Evolutionary conservation across 2,888 invertebrate genomes (phyloP).

Genomic region (Tupiocoris notatus): DNA sequence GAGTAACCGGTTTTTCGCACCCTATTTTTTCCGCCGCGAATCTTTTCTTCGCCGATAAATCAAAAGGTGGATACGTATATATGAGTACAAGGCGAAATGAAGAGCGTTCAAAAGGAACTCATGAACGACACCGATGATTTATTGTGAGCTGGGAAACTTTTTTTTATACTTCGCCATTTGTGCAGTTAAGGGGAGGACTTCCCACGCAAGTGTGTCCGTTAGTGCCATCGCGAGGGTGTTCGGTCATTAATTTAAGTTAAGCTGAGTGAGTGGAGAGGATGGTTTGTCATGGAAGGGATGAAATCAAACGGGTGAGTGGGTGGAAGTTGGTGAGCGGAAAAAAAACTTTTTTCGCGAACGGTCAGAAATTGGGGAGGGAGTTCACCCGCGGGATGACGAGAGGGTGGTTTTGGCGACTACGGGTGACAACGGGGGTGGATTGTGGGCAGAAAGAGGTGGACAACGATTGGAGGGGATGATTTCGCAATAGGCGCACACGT

Average conservation of each 20-base stretch:
- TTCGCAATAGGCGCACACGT: conserved; percentile 31
- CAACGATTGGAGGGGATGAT: conserved; percentile 40
- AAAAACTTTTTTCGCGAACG: conserved; percentile 41
- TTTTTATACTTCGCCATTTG: conserved; percentile 6
- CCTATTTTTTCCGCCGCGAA: too few relatives aligned
- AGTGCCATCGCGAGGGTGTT: conserved; percentile 36
- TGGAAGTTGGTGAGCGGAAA: conserved; percentile 10
- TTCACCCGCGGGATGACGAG: background rate
- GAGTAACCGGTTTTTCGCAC: too few relatives aligned
- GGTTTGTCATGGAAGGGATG: conserved; percentile 9
- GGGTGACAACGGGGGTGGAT: background rate
- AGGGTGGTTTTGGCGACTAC: background rate
- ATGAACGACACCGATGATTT: conserved; percentile 18
- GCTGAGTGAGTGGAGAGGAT: too few relatives aligned
- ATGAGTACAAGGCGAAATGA: too few relatives aligned
- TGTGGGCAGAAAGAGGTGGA: conserved; percentile 27
- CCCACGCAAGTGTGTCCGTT: conserved; percentile 42
- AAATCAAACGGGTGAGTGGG: conserved; percentile 8
- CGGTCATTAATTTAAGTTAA: conserved; percentile 47
- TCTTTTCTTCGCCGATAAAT: too few relatives aligned
- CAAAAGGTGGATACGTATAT: too few relatives aligned
- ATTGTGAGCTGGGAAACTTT: conserved; percentile 20
- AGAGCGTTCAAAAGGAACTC: too few relatives aligned
- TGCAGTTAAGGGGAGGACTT: conserved; percentile 31
- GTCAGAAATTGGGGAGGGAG: conserved; percentile 37